These are phyloP conservation scores for Bujurquina vittata DNA, from an alignment of 2,113 vertebrate species.

Conservation along the genomic window DNA sequence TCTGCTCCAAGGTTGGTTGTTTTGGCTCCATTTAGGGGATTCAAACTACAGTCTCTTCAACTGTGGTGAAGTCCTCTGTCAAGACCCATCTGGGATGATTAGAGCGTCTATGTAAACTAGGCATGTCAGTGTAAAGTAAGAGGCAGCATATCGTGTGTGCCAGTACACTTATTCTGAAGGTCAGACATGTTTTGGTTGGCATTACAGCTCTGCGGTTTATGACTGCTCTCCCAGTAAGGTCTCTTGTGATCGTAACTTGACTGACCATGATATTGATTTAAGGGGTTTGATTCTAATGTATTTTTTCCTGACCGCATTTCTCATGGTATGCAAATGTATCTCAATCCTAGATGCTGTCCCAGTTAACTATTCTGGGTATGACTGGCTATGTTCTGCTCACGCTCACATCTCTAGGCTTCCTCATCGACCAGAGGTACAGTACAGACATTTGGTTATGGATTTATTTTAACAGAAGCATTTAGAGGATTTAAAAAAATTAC, in stretches of 20 bases:
- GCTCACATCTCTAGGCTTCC: slow-evolving; percentile 85
- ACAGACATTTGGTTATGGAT: neutral
- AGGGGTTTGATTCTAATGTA: slow-evolving; percentile 44
- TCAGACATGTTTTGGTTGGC: slow-evolving; percentile 67
- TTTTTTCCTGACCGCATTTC: slow-evolving; percentile 38
- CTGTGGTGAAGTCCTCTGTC: slow-evolving; percentile 44
- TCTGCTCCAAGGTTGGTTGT: slow-evolving; percentile 39
- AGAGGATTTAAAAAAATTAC: neutral
- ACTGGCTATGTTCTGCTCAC: slow-evolving; percentile 87
- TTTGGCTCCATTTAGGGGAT: slow-evolving; percentile 55
- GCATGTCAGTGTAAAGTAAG: slow-evolving; percentile 41
- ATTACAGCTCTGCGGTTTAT: slow-evolving; percentile 25
- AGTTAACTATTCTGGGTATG: slow-evolving; percentile 83
- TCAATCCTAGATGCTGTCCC: slow-evolving; percentile 75
- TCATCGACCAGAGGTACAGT: slow-evolving; percentile 86
- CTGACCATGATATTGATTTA: slow-evolving; percentile 52
- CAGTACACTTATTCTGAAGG: slow-evolving; percentile 51
- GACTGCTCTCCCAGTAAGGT: slow-evolving; percentile 45
- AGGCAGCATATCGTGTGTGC: slow-evolving; percentile 27
- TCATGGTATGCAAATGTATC: slow-evolving; percentile 8
- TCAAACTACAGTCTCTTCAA: slow-evolving; percentile 35
- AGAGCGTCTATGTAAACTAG: slow-evolving; percentile 37
- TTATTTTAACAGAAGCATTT: neutral
- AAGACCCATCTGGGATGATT: slow-evolving; percentile 42
- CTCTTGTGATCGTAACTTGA: slow-evolving; percentile 47